These are phyloP conservation scores for Drosophila anceps DNA, from an alignment of 2,888 invertebrate species.

Conservation along the genomic window DNA sequence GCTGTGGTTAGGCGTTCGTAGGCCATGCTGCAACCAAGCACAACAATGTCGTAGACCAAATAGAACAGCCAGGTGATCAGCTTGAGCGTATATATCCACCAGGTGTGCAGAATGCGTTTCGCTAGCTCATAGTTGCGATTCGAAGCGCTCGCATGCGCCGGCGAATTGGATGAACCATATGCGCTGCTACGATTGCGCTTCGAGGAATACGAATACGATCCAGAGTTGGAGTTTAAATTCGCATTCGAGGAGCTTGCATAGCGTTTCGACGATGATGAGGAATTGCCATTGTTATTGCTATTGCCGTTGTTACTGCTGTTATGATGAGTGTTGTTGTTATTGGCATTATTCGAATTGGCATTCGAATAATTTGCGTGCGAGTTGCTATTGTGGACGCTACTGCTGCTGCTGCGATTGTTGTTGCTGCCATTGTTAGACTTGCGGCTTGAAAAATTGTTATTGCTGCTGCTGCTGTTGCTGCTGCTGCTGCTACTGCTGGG, in stretches of 20 bases:
- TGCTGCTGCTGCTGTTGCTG: constrained; percentile 26
- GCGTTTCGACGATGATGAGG: constrained; percentile 68
- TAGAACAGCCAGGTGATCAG: constrained; percentile 92
- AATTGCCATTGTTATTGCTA: constrained; percentile 55
- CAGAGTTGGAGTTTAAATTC: constrained; percentile 68
- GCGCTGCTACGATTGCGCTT: constrained; percentile 72
- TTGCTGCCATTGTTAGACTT: constrained; percentile 43
- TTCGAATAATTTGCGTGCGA: constrained; percentile 63
- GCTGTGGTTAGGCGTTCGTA: constrained; percentile 81
- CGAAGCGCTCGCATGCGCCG: constrained; percentile 51
- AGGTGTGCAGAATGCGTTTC: constrained; percentile 86
- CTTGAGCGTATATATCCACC: constrained; percentile 87
- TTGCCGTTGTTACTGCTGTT: constrained; percentile 30
- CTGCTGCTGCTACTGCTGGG: constrained; percentile 28
- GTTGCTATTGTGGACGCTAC: constrained; percentile 22
- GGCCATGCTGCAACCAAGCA: constrained; percentile 88
- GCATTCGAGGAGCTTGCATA: constrained; percentile 67
- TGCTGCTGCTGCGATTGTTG: constrained; percentile 29
- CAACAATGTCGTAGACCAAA: constrained; percentile 92
- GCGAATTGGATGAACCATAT: constrained; percentile 66
- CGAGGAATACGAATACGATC: constrained; percentile 81
- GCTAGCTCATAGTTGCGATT: constrained; percentile 86
- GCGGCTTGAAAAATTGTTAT: constrained; percentile 44
- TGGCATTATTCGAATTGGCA: constrained; percentile 45
- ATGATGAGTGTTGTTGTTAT: constrained; percentile 22